A percentile compares a stretch with the other conserved stretches of the same genome.
Conservation (phyloP, 1,140 invertebrate species). For the Meloidogyne floridensis region DNA sequence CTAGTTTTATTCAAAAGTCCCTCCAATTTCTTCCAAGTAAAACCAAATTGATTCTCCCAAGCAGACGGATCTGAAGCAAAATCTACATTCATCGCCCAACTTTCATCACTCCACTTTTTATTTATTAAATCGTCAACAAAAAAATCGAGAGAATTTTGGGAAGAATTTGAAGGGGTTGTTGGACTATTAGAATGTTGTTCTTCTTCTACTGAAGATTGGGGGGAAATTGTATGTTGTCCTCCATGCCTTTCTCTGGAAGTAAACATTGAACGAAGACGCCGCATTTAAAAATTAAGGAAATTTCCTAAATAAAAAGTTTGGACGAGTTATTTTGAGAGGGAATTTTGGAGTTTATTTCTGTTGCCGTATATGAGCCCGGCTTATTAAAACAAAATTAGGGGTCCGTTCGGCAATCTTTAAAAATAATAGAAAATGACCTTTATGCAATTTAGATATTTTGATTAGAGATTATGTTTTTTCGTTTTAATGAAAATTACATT, state of each 20-base stretch:
- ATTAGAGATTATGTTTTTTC: too few relatives aligned
- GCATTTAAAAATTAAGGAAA: background rate
- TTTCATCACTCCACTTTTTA: slow-evolving; percentile 6
- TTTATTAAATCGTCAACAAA: background rate
- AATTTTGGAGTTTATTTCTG: too few relatives aligned
- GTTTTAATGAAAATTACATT: too few relatives aligned
- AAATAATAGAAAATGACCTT: too few relatives aligned
- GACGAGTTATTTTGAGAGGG: too few relatives aligned
- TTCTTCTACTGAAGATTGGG: background rate
- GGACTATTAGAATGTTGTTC: background rate
- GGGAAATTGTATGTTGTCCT: background rate
- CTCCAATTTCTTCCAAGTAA: slow-evolving; percentile 88
- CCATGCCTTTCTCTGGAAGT: slow-evolving; percentile 1
- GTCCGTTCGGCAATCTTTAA: too few relatives aligned
- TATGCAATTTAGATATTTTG: too few relatives aligned
- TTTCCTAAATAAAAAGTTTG: too few relatives aligned
- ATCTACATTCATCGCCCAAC: slow-evolving; percentile 43
- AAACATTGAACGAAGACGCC: slow-evolving; percentile 17
- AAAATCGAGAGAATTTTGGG: background rate
- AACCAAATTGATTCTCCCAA: slow-evolving; percentile 78
- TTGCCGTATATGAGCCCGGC: too few relatives aligned
- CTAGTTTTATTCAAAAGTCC: slow-evolving; percentile 78
- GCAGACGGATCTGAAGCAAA: slow-evolving; percentile 59
- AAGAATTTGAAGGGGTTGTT: background rate
- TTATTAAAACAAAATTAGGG: too few relatives aligned